These are phyloP conservation scores for Epinotia nisella DNA, from an alignment of 2,888 invertebrate species.

Conservation along the genomic window DNA sequence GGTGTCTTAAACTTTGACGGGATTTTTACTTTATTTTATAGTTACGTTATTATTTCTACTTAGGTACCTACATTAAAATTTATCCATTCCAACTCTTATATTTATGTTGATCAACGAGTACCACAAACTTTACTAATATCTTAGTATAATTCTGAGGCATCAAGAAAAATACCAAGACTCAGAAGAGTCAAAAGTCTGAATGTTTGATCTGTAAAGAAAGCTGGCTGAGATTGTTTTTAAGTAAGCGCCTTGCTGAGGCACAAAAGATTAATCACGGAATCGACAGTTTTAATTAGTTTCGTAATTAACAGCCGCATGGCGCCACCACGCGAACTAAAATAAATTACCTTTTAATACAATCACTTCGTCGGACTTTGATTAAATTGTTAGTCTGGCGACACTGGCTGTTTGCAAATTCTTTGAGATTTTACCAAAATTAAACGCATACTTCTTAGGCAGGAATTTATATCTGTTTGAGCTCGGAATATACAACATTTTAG, in stretches of 20 bases:
- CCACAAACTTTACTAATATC: not conserved
- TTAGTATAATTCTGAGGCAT: not conserved
- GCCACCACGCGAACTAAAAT: constrained; percentile 75
- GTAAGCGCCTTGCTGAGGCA: constrained; percentile 52
- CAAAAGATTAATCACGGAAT: constrained; percentile 79
- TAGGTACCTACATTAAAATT: not conserved
- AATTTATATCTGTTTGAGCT: constrained; percentile 41
- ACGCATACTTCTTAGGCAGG: constrained; percentile 38
- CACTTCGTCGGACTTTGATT: constrained; percentile 65
- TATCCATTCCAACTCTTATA: not conserved
- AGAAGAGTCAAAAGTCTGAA: constrained; percentile 12
- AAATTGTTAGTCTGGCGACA: constrained; percentile 56
- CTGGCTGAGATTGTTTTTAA: constrained; percentile 49
- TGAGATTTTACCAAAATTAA: constrained; percentile 40
- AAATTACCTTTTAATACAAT: constrained; percentile 82
- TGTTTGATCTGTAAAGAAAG: constrained; percentile 39
- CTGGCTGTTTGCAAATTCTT: constrained; percentile 34
- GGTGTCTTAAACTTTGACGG: no score
- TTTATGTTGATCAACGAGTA: not conserved
- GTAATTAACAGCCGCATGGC: constrained; percentile 78
- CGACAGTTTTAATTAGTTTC: constrained; percentile 83
- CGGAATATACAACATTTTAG: constrained; percentile 34
- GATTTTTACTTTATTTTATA: no score
- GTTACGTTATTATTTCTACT: not conserved
- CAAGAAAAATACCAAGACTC: not conserved